Evolutionary conservation across 2,888 invertebrate genomes (phyloP).

Genomic region (Beris chalybata): DNA sequence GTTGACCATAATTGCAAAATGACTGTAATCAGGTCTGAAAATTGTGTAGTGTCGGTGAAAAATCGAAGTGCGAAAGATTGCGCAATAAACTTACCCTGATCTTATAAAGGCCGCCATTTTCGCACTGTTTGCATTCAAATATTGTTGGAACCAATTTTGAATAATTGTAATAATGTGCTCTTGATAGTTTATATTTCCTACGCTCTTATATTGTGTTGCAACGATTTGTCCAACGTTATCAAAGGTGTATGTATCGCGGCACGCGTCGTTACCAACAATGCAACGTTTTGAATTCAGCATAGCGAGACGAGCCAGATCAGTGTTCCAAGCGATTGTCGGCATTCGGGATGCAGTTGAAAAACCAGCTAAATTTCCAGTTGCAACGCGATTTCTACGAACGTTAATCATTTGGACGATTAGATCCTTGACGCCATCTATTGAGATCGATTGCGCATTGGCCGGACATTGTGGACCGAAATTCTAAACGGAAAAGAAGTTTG

Average conservation of each 20-base stretch:
- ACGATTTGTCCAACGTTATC: constrained; percentile 10
- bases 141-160: constrained; percentile 10
- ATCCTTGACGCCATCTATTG: constrained; percentile 31
- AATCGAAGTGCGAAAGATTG: not conserved
- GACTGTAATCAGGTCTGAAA: constrained; percentile 38
- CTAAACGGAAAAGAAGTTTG: constrained; percentile 17
- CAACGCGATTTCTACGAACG: constrained; percentile 38
- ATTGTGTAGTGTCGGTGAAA: not conserved
- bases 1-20: constrained; percentile 41
- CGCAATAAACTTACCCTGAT: not conserved
- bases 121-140: not conserved
- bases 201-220: constrained; percentile 16
- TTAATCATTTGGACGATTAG: constrained; percentile 40
- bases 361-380: constrained; percentile 35
- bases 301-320: constrained; percentile 41
- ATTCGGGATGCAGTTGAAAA: constrained; percentile 40
- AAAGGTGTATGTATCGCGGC: constrained; percentile 39
- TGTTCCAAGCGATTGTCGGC: constrained; percentile 40
- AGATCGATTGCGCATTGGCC: constrained; percentile 21
- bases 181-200: constrained; percentile 40
- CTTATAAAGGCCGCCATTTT: constrained; percentile 4
- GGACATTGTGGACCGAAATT: constrained; percentile 30
- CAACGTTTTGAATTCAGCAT: constrained; percentile 40
- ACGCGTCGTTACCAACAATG: constrained; percentile 37
- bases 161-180: constrained; percentile 5